Evolutionary conservation across 2,797 vertebrate species (phyloP), one percentile per base, ranked within the genome.

Genomic region (Microctenopoma stevenorrisi): DNA sequence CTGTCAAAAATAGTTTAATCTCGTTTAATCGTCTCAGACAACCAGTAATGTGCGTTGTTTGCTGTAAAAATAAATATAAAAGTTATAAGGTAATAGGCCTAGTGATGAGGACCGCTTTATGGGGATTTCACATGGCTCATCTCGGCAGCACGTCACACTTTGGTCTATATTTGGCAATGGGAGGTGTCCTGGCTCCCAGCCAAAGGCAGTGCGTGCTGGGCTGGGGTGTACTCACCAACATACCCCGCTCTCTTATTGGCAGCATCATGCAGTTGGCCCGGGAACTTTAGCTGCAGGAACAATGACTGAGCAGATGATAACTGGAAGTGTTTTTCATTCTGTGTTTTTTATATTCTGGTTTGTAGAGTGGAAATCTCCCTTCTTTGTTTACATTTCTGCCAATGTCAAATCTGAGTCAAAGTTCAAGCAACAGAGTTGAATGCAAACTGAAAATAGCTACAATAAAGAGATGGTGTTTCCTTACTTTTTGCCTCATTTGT

Each of bases 121-220:
- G 82, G 91, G 90, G 86, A 89, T 89, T 92, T 94, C 93, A 91
- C 93, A 88, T 91, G 91, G 89, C 89, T 88, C 82, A 81, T 88
- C 84, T 79, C 66, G 11, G 83, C 80, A 70, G 84, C 83, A 88
- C 89, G 88, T 93, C 91, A 93, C 91, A 83, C 68, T 86, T 86
- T 88, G 83, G 79, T 88, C 91, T 93, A 92, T 93, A 92, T 94
- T 93, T 92, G 91, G 91, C 78, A 50, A 85, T 89, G 92, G 92
- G 93, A 91, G 93, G 92, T 51, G 91, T 79, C 84, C 79, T 84
- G 87, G 84, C 72, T 30, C 37, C 0, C 35, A 58, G 86, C 84
- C 91, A 89, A 48, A 69, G 85, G 84, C 83, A 81, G 76, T 85
- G 76, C 87, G 65, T 69, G 83, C 82, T 81, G 79, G 79, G 84